Evolutionary conservation across 2,113 vertebrate species (phyloP), one percentile per base, ranked within the genome.

Genomic region (Cromileptes altivelis): DNA sequence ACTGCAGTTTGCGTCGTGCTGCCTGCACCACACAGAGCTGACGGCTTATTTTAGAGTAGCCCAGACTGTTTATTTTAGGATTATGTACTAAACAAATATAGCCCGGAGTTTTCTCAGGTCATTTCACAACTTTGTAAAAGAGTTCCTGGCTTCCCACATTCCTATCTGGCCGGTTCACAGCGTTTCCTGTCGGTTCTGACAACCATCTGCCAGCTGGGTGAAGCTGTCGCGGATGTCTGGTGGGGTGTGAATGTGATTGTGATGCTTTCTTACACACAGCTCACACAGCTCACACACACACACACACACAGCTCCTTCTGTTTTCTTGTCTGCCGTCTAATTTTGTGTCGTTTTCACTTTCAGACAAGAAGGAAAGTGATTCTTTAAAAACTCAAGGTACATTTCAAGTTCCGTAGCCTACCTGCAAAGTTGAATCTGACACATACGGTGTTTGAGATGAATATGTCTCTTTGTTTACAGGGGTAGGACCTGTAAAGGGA

Each of bases 211-310:
- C 67, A 14, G 33, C 70, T 27, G 50, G 42, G 33, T 75, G 57
- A 91, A 84, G 79, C 81, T 79, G 81, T 82, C 79, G 63, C 56
- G 25, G 84, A 92, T 92, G 91, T 63, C 91, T 82, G 91, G 88
- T 92, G 55, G 58, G 82, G 72, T 87, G 75, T 72, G 76, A 90
- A 70, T 55, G 18, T 61, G 21, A 70, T 45, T 45, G 42, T 45
- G 42, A 76, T 62, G 4, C 60, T 65, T 37, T 62, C 10, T 47
- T 18, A 62, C 58, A 75, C 30, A 7, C 45, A 57, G 7, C 25
- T 23, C 56, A 61, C 45, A 49, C 55, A n/a, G n/a, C n/a, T n/a
- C 50, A 50, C 27, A 58, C 17, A 61, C 19, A 69, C n/a, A 62
- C 21, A 75, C 50, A 50, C 27, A 58, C 17, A 61, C 19, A 69